Base-by-base conservation (phyloP, 1,140 invertebrate genomes). In the Pteromalus puparum region DNA sequence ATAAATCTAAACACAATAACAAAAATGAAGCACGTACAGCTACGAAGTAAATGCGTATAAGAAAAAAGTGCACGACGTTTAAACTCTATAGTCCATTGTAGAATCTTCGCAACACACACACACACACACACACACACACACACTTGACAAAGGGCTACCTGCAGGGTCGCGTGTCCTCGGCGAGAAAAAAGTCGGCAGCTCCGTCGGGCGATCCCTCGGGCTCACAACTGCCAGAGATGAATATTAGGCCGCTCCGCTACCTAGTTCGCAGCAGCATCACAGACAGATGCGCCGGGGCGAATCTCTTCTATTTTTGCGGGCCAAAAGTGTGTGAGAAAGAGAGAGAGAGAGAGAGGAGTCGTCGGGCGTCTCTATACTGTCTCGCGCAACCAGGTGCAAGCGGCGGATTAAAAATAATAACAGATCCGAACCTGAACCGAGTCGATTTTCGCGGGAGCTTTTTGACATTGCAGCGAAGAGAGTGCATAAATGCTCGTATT, bases 301-400 rank as follows among this genome's bases (percentile, higher is more conserved):
- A n/a, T 85, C 65, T 81, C 74, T 77, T 85, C 84, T 85, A 85
- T 85, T 85, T 85, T 82, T 85, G 81, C 74, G 10, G 34, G 24
- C 67, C 7, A 34, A 42, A n/a, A n/a, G 38, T n/a, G n/a, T 0
- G 7, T 38, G 30, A 74, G 70, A 61, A 18, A 24, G 26, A 72
- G 34, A 28, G 26, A 48, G 53, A 24, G 65, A 13, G n/a, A n/a
- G 65, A 73, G 1, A 81, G 2, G 34, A 7, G 26, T n/a, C 15
- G 42, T 24, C n/a, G 28, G 6, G 72, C 72, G 15, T 53, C 15
- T 53, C 46, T 48, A 48, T 48, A 53, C 48, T 26, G 34, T 26
- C 30, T 61, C 28, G 67, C 68, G 68, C 67, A 81, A 81, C 78
- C 26, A 46, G 78, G 34, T 67, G 78, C 34, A 73, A 81, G 13